These are phyloP conservation scores for Varanus komodoensis DNA, from an alignment of 2,113 vertebrate genomes.

Conservation along the genomic window DNA sequence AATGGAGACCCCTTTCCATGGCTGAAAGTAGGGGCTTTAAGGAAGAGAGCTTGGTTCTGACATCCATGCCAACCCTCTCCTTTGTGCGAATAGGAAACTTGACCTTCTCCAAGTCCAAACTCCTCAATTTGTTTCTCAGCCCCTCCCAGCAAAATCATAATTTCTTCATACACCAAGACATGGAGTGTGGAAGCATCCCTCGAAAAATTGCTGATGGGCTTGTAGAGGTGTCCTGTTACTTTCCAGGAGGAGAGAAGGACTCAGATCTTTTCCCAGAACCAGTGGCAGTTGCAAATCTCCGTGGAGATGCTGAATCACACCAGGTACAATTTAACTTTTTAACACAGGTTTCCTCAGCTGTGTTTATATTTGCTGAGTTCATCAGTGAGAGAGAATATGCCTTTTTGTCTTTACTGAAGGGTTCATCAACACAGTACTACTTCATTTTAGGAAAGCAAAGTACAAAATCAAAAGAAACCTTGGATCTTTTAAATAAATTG, in stretches of 20 bases:
- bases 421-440: slow-evolving; percentile 50
- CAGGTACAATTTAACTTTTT: slow-evolving; percentile 76
- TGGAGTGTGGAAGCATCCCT: slow-evolving; percentile 67
- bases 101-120: slow-evolving; percentile 80
- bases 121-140: slow-evolving; percentile 79
- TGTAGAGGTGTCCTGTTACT: slow-evolving; percentile 81
- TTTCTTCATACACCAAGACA: slow-evolving; percentile 78
- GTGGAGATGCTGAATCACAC: slow-evolving; percentile 72
- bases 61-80: slow-evolving; percentile 79
- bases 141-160: slow-evolving; percentile 69
- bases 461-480: background rate
- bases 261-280: slow-evolving; percentile 69
- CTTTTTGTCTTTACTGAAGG: slow-evolving; percentile 70
- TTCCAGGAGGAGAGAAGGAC: slow-evolving; percentile 62
- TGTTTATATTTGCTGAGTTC: slow-evolving; percentile 79
- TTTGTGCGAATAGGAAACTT: slow-evolving; percentile 80
- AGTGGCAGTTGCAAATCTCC: slow-evolving; percentile 76
- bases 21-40: slow-evolving; percentile 17
- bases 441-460: slow-evolving; percentile 41
- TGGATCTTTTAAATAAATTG: background rate
- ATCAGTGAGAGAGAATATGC: slow-evolving; percentile 71
- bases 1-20: slow-evolving; percentile 53
- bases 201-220: slow-evolving; percentile 80
- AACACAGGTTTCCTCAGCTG: slow-evolving; percentile 76
- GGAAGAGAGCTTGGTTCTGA: slow-evolving; percentile 67